These are phyloP conservation scores for Lagopus muta DNA, from an alignment of 2,113 vertebrate genomes.

Conservation along the genomic window DNA sequence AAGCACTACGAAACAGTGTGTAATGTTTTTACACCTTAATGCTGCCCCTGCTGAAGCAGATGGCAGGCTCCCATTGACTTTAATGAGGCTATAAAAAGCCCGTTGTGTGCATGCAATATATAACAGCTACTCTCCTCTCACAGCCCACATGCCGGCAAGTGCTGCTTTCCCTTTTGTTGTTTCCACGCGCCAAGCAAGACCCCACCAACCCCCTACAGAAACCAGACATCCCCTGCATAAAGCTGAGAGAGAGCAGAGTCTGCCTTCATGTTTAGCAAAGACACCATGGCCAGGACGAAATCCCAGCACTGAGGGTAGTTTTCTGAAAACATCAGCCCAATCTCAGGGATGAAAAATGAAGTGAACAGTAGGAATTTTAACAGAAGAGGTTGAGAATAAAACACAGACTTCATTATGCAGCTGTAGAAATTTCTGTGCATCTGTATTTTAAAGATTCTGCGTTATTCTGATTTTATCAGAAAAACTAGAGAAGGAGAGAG, in stretches of 20 bases:
- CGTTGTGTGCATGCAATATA: rapidly evolving
- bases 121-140: not conserved
- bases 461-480: not conserved
- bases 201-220: not conserved
- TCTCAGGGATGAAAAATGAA: not conserved
- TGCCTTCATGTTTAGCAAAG: not conserved
- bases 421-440: not conserved
- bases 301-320: not conserved
- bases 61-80: constrained; percentile 2
- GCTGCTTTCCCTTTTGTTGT: not conserved
- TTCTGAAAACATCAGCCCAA: not conserved
- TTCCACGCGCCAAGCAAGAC: not conserved
- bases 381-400: not conserved
- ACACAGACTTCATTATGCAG: not conserved
- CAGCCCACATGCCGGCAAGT: rapidly evolving
- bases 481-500: not conserved
- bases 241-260: not conserved
- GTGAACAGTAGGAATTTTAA: not conserved
- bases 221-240: rapidly evolving
- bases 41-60: constrained; percentile 39
- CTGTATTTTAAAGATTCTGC: not conserved
- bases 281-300: not conserved
- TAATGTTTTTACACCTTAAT: not conserved
- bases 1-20: not conserved
- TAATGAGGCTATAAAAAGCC: constrained; percentile 28